These are phyloP conservation scores for Drosophila bocqueti DNA, from an alignment of 1,140 invertebrate species.

Conservation along the genomic window DNA sequence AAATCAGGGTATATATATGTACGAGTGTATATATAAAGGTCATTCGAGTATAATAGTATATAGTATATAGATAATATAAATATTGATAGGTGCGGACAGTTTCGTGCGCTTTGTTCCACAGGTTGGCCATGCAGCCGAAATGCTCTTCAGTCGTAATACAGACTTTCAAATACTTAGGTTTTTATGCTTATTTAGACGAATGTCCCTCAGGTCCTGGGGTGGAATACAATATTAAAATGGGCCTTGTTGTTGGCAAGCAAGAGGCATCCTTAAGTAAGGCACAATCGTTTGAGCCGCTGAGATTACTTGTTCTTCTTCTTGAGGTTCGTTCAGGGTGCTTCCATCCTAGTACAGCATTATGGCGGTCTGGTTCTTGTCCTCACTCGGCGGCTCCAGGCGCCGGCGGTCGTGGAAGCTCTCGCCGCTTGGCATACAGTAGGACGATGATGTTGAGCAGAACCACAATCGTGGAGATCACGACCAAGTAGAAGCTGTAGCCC, in stretches of 20 bases:
- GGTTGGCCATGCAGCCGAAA: constrained; percentile 35
- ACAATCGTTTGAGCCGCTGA: constrained; percentile 66
- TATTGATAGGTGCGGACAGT: constrained; percentile 36
- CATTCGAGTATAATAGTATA: constrained; percentile 47
- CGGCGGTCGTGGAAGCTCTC: constrained; percentile 62
- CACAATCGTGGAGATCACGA: constrained; percentile 74
- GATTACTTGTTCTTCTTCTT: constrained; percentile 52
- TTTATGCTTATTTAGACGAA: constrained; percentile 14
- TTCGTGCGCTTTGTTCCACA: constrained; percentile 31
- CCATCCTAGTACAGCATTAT: constrained; percentile 80
- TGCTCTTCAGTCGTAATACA: constrained; percentile 34
- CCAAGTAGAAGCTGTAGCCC: constrained; percentile 83
- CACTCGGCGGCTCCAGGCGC: constrained; percentile 64
- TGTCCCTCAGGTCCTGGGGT: constrained; percentile 9
- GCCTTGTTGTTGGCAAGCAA: constrained; percentile 60
- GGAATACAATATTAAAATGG: constrained; percentile 5
- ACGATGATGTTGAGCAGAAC: constrained; percentile 76
- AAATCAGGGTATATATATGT: constrained; percentile 38
- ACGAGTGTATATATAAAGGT: constrained; percentile 23
- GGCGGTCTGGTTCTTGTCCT: constrained; percentile 76
- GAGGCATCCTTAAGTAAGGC: constrained; percentile 67
- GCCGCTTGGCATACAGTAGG: constrained; percentile 65
- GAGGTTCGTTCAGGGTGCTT: constrained; percentile 55
- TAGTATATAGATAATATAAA: constrained; percentile 12
- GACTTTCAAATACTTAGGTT: constrained; percentile 10